Evolutionary conservation across 2,888 invertebrate genomes (phyloP).

Genomic region (Phoronis australis): DNA sequence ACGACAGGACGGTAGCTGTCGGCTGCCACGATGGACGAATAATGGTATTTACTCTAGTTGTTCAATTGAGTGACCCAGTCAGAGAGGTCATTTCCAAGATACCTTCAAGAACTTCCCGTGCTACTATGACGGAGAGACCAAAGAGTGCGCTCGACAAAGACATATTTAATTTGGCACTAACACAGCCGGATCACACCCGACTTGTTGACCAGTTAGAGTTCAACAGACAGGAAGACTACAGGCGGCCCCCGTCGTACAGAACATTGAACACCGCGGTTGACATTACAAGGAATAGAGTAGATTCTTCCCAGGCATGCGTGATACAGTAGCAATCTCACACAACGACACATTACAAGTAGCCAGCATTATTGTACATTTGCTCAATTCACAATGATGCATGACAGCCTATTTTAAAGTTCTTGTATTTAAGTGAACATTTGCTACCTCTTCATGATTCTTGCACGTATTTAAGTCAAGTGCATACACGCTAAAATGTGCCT

Average conservation of each 20-base stretch:
- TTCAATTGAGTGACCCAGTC: slow-evolving; percentile 31
- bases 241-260: slow-evolving; percentile 24
- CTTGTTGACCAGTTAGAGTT: slow-evolving; percentile 19
- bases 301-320: slow-evolving; percentile 19
- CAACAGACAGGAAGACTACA: slow-evolving; percentile 10
- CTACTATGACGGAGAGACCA: not conserved
- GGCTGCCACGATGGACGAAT: slow-evolving; percentile 39
- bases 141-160: slow-evolving; percentile 19
- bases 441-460: too few species aligned
- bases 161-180: slow-evolving; percentile 16
- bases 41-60: slow-evolving; percentile 30
- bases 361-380: too few species aligned
- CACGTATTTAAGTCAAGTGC: too few species aligned
- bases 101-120: slow-evolving; percentile 15
- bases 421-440: too few species aligned
- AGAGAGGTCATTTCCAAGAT: slow-evolving; percentile 26
- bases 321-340: too few species aligned
- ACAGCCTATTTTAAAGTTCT: too few species aligned
- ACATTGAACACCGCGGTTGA: slow-evolving; percentile 27
- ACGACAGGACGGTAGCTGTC: slow-evolving; percentile 36
- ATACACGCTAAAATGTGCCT: too few species aligned
- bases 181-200: slow-evolving; percentile 21
- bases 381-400: too few species aligned
- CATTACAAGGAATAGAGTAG: slow-evolving; percentile 15
- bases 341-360: too few species aligned